Evolutionary conservation across 1,140 invertebrate genomes (phyloP).

Genomic region (Nixonia krombeini): DNA sequence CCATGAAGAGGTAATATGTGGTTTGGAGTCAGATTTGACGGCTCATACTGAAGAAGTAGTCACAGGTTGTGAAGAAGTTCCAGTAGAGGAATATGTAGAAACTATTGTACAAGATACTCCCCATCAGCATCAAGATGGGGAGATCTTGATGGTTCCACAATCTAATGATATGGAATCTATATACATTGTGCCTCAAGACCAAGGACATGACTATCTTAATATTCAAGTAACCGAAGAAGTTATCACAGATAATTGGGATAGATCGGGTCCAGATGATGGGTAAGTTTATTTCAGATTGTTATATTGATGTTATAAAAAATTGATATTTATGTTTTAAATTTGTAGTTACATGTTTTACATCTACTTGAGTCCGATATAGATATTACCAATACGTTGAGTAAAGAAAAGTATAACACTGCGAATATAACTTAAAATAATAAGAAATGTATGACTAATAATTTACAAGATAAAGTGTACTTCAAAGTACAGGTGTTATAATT

Average conservation of each 20-base stretch:
- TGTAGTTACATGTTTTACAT: too few species aligned
- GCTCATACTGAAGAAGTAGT: conserved; percentile 66
- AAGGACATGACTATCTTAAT: conserved; percentile 72
- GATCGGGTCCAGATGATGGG: conserved; percentile 79
- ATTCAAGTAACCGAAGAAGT: conserved; percentile 82
- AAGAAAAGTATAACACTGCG: too few species aligned
- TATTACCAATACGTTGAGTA: too few species aligned
- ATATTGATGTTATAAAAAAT: too few species aligned
- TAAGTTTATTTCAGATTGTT: conserved; percentile 64
- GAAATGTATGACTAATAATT: too few species aligned
- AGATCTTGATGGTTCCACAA: conserved; percentile 66
- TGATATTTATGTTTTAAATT: too few species aligned
- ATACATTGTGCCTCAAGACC: conserved; percentile 69
- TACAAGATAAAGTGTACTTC: too few species aligned
- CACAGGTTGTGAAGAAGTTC: conserved; percentile 69
- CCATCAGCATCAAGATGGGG: conserved; percentile 44
- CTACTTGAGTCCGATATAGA: too few species aligned
- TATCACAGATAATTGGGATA: conserved; percentile 83
- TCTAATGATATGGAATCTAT: conserved; percentile 67
- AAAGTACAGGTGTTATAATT: too few species aligned
- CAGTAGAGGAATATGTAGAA: conserved; percentile 71
- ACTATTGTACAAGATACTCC: conserved; percentile 54
- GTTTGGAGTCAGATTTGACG: conserved; percentile 70
- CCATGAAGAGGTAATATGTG: conserved; percentile 77
- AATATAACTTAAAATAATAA: too few species aligned